phyloP scores from a whole-genome alignment of 2,797 vertebrate species.

The Darevskia nairensis region DNA sequence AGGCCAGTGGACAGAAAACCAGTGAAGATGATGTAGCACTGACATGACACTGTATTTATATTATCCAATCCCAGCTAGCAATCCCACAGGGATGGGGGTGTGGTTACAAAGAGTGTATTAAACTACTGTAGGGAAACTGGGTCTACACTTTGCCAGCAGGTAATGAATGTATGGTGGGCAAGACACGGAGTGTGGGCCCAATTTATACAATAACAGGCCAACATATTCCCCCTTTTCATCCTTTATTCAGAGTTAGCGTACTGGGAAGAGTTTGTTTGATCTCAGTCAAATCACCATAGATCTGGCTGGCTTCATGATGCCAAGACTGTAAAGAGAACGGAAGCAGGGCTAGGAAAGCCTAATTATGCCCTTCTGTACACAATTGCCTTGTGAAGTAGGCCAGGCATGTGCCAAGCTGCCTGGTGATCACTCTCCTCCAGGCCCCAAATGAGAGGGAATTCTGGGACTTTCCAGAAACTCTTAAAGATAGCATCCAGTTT shows the following conservation, averaged over 20 bases:
- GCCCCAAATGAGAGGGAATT: too few species aligned
- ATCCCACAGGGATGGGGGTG: not conserved
- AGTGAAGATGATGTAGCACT: not conserved
- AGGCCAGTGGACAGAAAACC: not conserved
- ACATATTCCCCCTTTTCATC: not conserved
- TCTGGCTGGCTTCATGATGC: too few species aligned
- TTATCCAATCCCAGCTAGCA: not conserved
- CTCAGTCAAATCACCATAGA: not conserved
- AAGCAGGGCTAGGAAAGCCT: too few species aligned
- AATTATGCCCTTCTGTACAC: too few species aligned
- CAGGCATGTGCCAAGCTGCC: too few species aligned
- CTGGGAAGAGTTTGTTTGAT: not conserved
- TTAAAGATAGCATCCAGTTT: too few species aligned
- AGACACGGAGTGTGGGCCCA: too few species aligned
- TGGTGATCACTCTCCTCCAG: too few species aligned
- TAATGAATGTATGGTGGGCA: not conserved
- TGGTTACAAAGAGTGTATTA: not conserved
- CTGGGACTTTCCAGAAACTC: too few species aligned
- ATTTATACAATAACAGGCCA: not conserved
- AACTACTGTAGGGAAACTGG: not conserved
- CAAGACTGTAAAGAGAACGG: too few species aligned
- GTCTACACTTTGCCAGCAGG: not conserved
- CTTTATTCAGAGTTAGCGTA: too few species aligned
- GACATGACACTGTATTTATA: not conserved
- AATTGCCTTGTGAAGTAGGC: too few species aligned